phyloP scores from a whole-genome alignment of 2,888 invertebrate species.

The Drosophila monieri region DNA sequence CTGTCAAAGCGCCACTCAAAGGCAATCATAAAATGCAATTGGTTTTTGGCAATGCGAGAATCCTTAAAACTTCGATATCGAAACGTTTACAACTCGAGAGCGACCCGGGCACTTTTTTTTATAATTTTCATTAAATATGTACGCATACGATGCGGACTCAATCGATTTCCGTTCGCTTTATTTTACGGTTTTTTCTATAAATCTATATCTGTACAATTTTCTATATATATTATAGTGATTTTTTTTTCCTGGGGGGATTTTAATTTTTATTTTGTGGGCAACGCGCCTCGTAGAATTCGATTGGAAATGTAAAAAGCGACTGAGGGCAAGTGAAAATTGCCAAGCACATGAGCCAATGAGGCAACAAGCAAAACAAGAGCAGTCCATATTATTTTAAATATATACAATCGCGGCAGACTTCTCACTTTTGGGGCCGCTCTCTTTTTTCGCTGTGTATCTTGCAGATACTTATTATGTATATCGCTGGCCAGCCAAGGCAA shows the following conservation, averaged over 20 bases:
- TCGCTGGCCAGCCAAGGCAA: slow-evolving; percentile 2
- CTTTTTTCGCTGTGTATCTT: slow-evolving; percentile 46
- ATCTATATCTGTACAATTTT: slow-evolving; percentile 23
- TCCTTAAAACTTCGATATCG: slow-evolving; percentile 26
- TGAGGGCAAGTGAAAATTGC: slow-evolving; percentile 76
- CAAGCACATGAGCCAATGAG: slow-evolving; percentile 59
- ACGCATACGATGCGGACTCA: neutral
- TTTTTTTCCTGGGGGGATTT: slow-evolving; percentile 12
- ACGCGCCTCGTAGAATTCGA: slow-evolving; percentile 77
- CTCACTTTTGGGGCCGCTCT: slow-evolving; percentile 14
- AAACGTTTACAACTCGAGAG: slow-evolving; percentile 28
- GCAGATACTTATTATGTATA: slow-evolving; percentile 29
- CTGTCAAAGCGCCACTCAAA: slow-evolving; percentile 59
- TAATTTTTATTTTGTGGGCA: slow-evolving; percentile 43
- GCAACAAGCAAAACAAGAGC: slow-evolving; percentile 49
- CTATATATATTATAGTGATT: slow-evolving; percentile 9
- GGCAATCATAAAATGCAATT: slow-evolving; percentile 79
- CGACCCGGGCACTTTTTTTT: slow-evolving; percentile 11
- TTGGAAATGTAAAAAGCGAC: slow-evolving; percentile 81
- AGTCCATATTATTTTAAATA: slow-evolving; percentile 77
- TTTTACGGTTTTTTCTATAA: slow-evolving; percentile 10
- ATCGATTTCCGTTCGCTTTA: slow-evolving; percentile 24
- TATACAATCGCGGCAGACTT: slow-evolving; percentile 54
- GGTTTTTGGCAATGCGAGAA: slow-evolving; percentile 55
- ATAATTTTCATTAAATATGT: slow-evolving; percentile 42